Percentiles rank a stretch among this genome's conserved stretches.
Evolutionary conservation across 2,113 vertebrate genomes (phyloP).

Genomic region (Xiphorhynchus elegans): DNA sequence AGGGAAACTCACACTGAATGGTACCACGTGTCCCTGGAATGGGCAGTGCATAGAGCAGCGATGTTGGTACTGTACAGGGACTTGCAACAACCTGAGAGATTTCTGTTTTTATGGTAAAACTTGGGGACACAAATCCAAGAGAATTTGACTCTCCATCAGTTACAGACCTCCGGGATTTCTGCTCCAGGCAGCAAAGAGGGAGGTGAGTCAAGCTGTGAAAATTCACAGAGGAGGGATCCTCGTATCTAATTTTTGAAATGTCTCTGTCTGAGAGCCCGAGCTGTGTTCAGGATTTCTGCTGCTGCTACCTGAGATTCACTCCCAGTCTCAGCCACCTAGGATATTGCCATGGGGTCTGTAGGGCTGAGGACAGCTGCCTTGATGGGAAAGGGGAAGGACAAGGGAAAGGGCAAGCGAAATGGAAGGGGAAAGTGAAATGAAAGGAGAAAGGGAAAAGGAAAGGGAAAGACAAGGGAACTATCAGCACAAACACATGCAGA

Average conservation of each 20-base stretch:
- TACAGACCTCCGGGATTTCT: neutral
- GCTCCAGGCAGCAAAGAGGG: neutral
- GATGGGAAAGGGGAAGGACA: neutral
- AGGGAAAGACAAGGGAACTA: neutral
- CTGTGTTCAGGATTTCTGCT: neutral
- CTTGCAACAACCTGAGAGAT: neutral
- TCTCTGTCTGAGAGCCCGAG: neutral
- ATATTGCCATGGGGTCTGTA: neutral
- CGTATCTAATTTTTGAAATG: neutral
- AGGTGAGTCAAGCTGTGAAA: neutral
- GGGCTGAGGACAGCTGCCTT: neutral
- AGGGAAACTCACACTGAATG: neutral
- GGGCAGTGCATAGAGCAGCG: rapidly evolving
- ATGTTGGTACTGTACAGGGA: rapidly evolving
- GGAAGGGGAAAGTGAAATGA: neutral
- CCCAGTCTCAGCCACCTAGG: neutral
- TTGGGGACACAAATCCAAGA: neutral
- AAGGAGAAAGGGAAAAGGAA: neutral
- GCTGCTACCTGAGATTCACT: neutral
- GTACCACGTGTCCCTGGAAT: rapidly evolving
- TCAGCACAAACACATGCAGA: neutral
- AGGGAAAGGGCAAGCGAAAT: neutral
- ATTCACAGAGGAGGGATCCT: neutral
- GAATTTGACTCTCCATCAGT: neutral
- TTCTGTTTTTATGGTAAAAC: neutral